phyloP scores from a whole-genome alignment of 2,113 vertebrate species.

The Lampris incognitus region DNA sequence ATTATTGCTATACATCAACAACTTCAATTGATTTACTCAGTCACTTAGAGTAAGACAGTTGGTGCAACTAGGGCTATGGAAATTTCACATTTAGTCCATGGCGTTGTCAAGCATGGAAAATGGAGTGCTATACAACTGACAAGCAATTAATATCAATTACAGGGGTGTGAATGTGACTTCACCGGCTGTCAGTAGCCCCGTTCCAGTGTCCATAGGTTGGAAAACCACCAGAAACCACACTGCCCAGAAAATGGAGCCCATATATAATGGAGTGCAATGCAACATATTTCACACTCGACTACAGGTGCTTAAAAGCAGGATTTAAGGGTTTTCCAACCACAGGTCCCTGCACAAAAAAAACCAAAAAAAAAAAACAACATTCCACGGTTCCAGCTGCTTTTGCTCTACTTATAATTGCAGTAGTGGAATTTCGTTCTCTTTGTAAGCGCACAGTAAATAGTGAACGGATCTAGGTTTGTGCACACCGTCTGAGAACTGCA shows the following conservation, averaged over 20 bases:
- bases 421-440: slow-evolving; percentile 33
- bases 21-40: slow-evolving; percentile 16
- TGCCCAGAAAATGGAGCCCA: slow-evolving; percentile 46
- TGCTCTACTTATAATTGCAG: slow-evolving; percentile 54
- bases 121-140: slow-evolving; percentile 64
- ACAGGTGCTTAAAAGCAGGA: slow-evolving; percentile 55
- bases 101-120: slow-evolving; percentile 56
- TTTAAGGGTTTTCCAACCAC: slow-evolving; percentile 44
- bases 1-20: slow-evolving; percentile 21
- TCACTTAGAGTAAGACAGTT: not conserved
- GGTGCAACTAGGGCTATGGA: slow-evolving; percentile 29
- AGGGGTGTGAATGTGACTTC: slow-evolving; percentile 74
- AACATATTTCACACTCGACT: slow-evolving; percentile 71
- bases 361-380: slow-evolving; percentile 2
- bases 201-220: slow-evolving; percentile 20
- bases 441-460: slow-evolving; percentile 22
- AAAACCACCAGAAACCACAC: slow-evolving; percentile 7
- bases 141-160: slow-evolving; percentile 83
- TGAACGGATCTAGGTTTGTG: slow-evolving; percentile 45
- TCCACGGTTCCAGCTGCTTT: slow-evolving; percentile 19
- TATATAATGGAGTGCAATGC: slow-evolving; percentile 51
- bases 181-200: slow-evolving; percentile 18
- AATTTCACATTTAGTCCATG: slow-evolving; percentile 56
- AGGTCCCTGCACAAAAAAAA: slow-evolving; percentile 37
- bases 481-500: slow-evolving; percentile 53